Percentiles rank a stretch among this genome's conserved stretches.
Evolutionary conservation across 2,888 invertebrate species (phyloP).

Genomic region (Tachystola acroxantha): DNA sequence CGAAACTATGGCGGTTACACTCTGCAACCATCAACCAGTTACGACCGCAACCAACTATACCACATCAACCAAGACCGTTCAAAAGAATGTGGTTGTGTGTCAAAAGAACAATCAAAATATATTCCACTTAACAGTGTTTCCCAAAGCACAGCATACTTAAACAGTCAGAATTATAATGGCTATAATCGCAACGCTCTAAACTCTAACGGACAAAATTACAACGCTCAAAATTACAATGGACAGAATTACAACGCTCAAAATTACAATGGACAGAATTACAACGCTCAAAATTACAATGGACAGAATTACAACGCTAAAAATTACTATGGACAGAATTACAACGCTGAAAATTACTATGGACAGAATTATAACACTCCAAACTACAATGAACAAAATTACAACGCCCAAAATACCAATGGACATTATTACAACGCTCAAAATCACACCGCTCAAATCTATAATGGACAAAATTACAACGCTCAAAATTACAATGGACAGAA

Average conservation of each 20-base stretch:
- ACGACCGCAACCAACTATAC: neutral
- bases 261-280: neutral
- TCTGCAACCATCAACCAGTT: neutral
- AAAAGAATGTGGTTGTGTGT: neutral
- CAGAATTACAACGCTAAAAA: neutral
- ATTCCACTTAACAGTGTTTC: slow-evolving; percentile 24
- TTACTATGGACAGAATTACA: neutral
- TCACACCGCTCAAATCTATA: neutral
- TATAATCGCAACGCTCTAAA: too few relatives aligned
- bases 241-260: neutral
- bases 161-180: too few relatives aligned
- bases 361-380: too few relatives aligned
- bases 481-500: neutral
- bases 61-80: neutral
- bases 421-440: too few relatives aligned
- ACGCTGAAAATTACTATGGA: too few relatives aligned
- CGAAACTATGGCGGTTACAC: neutral
- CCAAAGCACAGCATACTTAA: slow-evolving; percentile 7
- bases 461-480: neutral
- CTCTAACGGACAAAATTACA: too few relatives aligned
- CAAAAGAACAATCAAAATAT: slow-evolving; percentile 12
- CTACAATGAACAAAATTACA: too few relatives aligned
- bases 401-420: too few relatives aligned
- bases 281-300: neutral
- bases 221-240: too few relatives aligned